These are phyloP conservation scores for Rostratula benghalensis DNA, from an alignment of 2,113 vertebrate species.

Conservation along the genomic window DNA sequence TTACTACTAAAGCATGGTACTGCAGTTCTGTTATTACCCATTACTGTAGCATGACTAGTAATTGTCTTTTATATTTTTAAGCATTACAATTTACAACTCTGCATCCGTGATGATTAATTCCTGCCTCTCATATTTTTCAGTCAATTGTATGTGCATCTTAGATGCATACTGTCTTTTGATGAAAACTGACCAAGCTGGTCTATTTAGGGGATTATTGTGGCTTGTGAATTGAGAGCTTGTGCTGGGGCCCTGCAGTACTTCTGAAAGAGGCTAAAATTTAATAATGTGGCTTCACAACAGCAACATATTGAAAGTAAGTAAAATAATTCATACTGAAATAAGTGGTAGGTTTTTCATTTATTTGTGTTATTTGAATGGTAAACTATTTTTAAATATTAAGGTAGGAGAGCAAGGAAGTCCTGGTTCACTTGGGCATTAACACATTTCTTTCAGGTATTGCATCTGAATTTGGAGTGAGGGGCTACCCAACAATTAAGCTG, in stretches of 20 bases:
- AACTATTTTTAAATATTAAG: background rate
- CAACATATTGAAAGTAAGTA: background rate
- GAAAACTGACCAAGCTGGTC: background rate
- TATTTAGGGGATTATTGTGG: background rate
- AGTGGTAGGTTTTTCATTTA: background rate
- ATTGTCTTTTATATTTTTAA: background rate
- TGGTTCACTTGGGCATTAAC: background rate
- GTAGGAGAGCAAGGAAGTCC: background rate
- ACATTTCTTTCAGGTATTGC: slow-evolving; percentile 84
- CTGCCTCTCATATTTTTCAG: background rate
- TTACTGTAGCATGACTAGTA: background rate
- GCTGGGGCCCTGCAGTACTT: background rate
- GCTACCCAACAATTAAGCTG: slow-evolving; percentile 99
- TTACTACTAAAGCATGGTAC: background rate
- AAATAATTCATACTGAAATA: background rate
- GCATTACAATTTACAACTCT: background rate
- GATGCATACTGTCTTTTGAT: background rate
- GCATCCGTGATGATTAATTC: background rate
- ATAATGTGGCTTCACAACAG: background rate
- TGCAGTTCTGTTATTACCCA: background rate
- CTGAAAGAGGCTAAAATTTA: background rate
- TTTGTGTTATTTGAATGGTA: background rate
- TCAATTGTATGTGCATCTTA: background rate
- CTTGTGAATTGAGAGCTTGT: background rate
- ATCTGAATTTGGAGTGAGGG: slow-evolving; percentile 95